phyloP scores from a whole-genome alignment of 2,113 vertebrate species.

The Nothoprocta pentlandii region DNA sequence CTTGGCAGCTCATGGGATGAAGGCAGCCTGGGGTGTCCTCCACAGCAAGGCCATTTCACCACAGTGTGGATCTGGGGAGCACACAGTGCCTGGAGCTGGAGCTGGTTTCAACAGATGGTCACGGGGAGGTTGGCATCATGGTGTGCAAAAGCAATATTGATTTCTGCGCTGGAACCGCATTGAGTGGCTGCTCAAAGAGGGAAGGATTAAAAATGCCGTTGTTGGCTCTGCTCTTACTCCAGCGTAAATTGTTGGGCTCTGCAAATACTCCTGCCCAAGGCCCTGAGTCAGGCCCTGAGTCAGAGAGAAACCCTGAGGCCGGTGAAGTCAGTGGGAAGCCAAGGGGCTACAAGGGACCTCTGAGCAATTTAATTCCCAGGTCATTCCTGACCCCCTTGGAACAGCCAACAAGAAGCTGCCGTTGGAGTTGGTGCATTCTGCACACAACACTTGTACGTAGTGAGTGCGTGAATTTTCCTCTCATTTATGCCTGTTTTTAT shows the following conservation, averaged over 20 bases:
- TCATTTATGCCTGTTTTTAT: neutral
- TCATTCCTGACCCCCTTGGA: neutral
- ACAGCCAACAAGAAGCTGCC: neutral
- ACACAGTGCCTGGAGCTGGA: neutral
- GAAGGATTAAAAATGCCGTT: neutral
- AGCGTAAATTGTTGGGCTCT: fast-evolving
- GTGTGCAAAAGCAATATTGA: neutral
- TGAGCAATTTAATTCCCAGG: neutral
- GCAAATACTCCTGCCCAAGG: neutral
- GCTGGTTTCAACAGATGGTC: neutral
- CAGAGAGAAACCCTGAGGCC: neutral
- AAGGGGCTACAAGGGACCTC: neutral
- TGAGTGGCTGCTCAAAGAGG: neutral
- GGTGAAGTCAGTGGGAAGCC: neutral
- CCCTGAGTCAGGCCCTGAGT: neutral
- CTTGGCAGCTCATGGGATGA: no score
- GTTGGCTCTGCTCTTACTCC: neutral
- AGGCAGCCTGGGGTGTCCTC: no score
- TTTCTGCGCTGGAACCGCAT: neutral
- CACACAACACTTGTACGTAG: neutral
- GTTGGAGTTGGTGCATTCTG: neutral
- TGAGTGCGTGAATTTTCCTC: fast-evolving
- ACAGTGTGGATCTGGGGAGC: neutral
- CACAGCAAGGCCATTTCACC: neutral
- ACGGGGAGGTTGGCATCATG: neutral